phyloP scores from a whole-genome alignment of 1,140 invertebrate genomes.

The Drosophila prosaltans region DNA sequence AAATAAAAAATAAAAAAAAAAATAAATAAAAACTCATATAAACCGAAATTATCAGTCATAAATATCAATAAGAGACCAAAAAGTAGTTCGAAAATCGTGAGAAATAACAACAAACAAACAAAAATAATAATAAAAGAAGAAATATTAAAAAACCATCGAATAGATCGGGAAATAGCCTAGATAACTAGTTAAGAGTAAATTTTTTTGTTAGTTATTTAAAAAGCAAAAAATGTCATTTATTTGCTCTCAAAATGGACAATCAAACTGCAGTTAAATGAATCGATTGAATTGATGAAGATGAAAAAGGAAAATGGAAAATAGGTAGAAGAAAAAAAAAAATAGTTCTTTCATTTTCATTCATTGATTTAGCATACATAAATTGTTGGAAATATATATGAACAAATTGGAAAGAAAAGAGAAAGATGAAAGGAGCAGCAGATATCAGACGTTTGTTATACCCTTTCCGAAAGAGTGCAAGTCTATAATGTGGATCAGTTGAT shows the following conservation, averaged over 20 bases:
- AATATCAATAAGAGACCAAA: constrained; percentile 63
- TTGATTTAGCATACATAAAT: constrained; percentile 10
- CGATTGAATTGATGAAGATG: constrained; percentile 20
- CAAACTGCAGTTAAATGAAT: constrained; percentile 17
- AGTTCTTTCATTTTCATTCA: not conserved
- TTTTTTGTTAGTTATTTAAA: not conserved
- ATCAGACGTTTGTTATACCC: not conserved
- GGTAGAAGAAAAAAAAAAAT: not conserved
- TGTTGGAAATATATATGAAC: not conserved
- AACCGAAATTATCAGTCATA: constrained; percentile 63
- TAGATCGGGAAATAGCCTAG: not conserved
- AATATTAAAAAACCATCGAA: not conserved
- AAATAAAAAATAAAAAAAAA: constrained; percentile 1
- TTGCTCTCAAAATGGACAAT: constrained; percentile 16
- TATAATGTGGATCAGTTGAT: too few relatives aligned
- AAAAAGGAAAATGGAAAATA: not conserved
- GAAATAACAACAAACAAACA: constrained; percentile 31
- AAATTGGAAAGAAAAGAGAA: not conserved
- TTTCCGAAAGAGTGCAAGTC: not conserved
- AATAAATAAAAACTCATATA: constrained; percentile 17
- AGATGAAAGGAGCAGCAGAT: not conserved
- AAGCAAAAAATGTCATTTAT: constrained; percentile 13
- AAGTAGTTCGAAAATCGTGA: constrained; percentile 49
- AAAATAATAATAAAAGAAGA: constrained; percentile 1
- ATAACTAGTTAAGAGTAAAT: constrained; percentile 9